Evolutionary conservation across 2,113 vertebrate species (phyloP).

Genomic region (Hassar affinis): DNA sequence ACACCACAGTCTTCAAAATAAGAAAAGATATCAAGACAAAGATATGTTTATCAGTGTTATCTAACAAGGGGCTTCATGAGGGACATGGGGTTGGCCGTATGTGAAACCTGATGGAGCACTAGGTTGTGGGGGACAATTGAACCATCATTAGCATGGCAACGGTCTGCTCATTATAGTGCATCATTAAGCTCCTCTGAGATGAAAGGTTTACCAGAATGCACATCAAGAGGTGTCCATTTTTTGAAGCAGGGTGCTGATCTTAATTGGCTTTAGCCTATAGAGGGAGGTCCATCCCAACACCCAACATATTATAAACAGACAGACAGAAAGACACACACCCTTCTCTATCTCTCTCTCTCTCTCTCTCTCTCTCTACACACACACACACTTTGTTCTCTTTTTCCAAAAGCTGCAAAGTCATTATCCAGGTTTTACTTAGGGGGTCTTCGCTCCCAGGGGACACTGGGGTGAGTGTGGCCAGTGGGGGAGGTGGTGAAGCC

Average conservation of each 20-base stretch:
- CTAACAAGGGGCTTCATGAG: conserved; percentile 21
- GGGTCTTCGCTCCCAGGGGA: conserved; percentile 40
- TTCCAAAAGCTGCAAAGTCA: conserved; percentile 51
- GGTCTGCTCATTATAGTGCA: conserved; percentile 59
- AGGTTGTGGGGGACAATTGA: conserved; percentile 49
- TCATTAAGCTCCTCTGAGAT: conserved; percentile 56
- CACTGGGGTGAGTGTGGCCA: conserved; percentile 33
- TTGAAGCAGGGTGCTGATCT: conserved; percentile 25
- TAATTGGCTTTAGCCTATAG: conserved; percentile 14
- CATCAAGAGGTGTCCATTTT: conserved; percentile 45
- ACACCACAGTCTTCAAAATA: background rate
- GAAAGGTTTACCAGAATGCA: conserved; percentile 51
- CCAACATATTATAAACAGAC: background rate
- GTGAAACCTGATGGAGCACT: conserved; percentile 33
- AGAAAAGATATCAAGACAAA: background rate
- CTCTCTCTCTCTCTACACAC: background rate
- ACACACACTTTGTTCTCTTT: conserved; percentile 1
- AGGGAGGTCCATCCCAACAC: background rate
- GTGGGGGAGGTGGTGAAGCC: conserved; percentile 42
- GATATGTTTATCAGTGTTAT: conserved; percentile 38
- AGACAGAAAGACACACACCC: background rate
- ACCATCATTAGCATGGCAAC: conserved; percentile 55
- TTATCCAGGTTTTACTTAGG: conserved; percentile 52
- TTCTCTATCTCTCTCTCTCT: too few species aligned
- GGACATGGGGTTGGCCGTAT: too few species aligned